A percentile compares a stretch with the other conserved stretches of the same genome.
phyloP scores from a whole-genome alignment of 2,113 vertebrate species.

The Apodemus sylvaticus region DNA sequence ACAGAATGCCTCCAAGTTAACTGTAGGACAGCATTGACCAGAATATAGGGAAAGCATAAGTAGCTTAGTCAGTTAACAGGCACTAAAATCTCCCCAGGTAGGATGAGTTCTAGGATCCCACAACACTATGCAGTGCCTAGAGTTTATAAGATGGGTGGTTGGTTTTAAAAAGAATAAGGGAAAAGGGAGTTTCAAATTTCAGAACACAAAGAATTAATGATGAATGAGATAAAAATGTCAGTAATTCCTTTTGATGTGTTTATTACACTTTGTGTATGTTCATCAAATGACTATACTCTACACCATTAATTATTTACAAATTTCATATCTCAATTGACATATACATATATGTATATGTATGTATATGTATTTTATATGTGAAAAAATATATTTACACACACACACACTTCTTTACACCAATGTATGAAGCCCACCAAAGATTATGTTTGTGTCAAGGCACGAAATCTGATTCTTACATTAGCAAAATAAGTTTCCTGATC shows the following conservation, averaged over 20 bases:
- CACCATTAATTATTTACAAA: not conserved
- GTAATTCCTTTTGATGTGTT: not conserved
- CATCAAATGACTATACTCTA: not conserved
- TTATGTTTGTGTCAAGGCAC: not conserved
- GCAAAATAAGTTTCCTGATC: not conserved
- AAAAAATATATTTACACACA: not conserved
- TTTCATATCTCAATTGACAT: not conserved
- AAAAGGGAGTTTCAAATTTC: not conserved
- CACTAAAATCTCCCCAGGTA: not conserved
- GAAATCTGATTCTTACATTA: not conserved
- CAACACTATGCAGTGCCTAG: not conserved
- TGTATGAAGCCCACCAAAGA: not conserved
- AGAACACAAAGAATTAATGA: not conserved
- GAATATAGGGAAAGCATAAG: not conserved
- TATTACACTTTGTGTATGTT: not conserved
- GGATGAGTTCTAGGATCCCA: not conserved
- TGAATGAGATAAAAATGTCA: not conserved
- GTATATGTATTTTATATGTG: not conserved
- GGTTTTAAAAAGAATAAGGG: not conserved
- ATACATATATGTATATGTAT: not conserved
- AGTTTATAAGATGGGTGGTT: not conserved
- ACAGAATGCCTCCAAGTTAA: not conserved
- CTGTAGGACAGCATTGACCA: not conserved
- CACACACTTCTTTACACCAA: not conserved
- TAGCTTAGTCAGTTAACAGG: not conserved